Evolutionary conservation across 2,113 vertebrate genomes (phyloP).

Genomic region (Chamaetylas fuelleborni): DNA sequence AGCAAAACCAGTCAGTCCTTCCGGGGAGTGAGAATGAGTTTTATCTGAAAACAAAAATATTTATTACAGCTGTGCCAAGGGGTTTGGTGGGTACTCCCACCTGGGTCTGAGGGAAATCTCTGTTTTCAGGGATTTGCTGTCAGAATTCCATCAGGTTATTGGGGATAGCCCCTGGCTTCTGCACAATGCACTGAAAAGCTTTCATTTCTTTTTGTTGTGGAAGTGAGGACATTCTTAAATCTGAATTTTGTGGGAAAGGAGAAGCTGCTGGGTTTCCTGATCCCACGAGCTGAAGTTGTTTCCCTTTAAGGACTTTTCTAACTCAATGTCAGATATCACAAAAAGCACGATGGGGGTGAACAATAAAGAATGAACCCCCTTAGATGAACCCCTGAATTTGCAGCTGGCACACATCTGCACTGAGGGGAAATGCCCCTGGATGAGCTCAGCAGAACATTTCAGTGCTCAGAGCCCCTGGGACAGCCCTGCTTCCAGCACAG

Average conservation of each 20-base stretch:
- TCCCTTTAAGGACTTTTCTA: background rate
- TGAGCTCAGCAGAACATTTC: background rate
- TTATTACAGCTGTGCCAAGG: rapidly evolving
- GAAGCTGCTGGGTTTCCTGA: background rate
- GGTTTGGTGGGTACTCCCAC: background rate
- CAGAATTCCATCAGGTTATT: background rate
- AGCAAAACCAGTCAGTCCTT: background rate
- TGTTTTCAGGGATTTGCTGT: background rate
- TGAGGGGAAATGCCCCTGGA: background rate
- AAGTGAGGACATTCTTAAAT: background rate
- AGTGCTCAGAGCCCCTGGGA: background rate
- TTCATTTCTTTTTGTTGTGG: background rate
- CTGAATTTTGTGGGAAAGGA: background rate
- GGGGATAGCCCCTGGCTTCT: background rate
- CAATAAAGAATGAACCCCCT: background rate
- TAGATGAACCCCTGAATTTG: background rate
- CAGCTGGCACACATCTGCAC: background rate
- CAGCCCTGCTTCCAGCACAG: background rate
- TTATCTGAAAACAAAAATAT: background rate
- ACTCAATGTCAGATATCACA: no score
- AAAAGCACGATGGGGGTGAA: background rate
- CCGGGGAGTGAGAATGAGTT: background rate
- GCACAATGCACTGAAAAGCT: background rate
- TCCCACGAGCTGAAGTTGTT: background rate
- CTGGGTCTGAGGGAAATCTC: background rate